Base-by-base conservation (phyloP, 2,888 invertebrate species). In the Laspeyria flexula region DNA sequence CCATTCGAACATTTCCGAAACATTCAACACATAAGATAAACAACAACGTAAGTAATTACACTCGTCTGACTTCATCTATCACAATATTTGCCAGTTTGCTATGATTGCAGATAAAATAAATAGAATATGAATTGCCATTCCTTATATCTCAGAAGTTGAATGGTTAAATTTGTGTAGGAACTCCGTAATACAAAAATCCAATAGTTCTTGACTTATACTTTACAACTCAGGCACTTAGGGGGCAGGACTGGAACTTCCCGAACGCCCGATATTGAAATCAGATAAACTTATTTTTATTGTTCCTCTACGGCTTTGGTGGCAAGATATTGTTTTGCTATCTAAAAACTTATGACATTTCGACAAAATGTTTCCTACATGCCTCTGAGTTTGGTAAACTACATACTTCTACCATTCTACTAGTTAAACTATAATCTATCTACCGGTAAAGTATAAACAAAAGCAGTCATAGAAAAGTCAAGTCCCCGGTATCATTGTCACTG, bases 291-390 rank as follows among this genome's bases (percentile, higher is more conserved):
- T 47, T 41, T 45, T 45, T 38, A 30, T 38, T 38, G 30, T 30
- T 39, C 1, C 13, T 47, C 30, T 41, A 41, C 23, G 13, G 21
- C 35, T 23, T 35, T 35, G 15, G 62, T 29, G 27, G 23, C 5
- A 30, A 47, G 10, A 47, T 41, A 47, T 47, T 41, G 34, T 41
- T 47, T 47, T 41, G 47, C 35, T 47, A 41, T 40, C 40, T 40
- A 31, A 25, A 39, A 38, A 38, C 25, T 43, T 29, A 55, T 56
- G 57, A 63, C 64, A 66, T 71, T 73, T 55, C 43, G 55, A 48
- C 63, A 69, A 67, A 69, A 71, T 71, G 65, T 55, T 69, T 48
- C 66, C 42, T 51, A 64, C 61, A 60, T 49, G 47, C 37, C 50
- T 62, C 57, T 39, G 40, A 48, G 64, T 65, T 61, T 51, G 29